Evolutionary conservation across 2,797 vertebrate species (phyloP).

Genomic region (Craterocephalus amniculus): DNA sequence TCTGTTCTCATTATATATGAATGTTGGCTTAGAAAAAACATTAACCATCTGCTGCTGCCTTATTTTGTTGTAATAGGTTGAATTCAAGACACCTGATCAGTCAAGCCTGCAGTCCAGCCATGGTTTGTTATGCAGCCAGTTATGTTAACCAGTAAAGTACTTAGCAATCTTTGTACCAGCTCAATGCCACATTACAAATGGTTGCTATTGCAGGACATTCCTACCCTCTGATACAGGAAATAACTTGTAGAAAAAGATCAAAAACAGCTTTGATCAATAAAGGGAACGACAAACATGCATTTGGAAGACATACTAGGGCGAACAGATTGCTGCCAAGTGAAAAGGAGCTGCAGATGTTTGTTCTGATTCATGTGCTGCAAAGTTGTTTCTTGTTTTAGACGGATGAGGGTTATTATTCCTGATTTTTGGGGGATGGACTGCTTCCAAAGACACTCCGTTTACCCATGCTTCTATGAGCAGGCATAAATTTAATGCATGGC

Average conservation of each 20-base stretch:
- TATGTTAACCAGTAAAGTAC: constrained; percentile 35
- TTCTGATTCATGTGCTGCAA: constrained; percentile 53
- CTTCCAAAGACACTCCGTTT: constrained; percentile 37
- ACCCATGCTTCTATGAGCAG: constrained; percentile 17
- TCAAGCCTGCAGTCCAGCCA: constrained; percentile 46
- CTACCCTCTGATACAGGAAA: constrained; percentile 47
- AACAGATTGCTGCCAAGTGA: constrained; percentile 52
- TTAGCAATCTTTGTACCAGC: neutral
- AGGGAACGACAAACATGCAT: constrained; percentile 44
- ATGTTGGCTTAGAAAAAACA: constrained; percentile 32
- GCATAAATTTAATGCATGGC: constrained; percentile 8
- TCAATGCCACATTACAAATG: constrained; percentile 44
- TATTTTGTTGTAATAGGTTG: constrained; percentile 28
- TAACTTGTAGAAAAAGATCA: constrained; percentile 11
- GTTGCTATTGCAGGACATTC: constrained; percentile 55
- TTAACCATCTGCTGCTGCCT: constrained; percentile 33
- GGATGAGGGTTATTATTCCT: constrained; percentile 48
- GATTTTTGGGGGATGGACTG: constrained; percentile 33
- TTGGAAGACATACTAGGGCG: constrained; percentile 9
- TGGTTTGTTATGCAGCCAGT: constrained; percentile 36
- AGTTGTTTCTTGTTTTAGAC: constrained; percentile 50
- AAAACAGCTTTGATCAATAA: constrained; percentile 52
- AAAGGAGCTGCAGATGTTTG: constrained; percentile 56
- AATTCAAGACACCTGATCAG: constrained; percentile 47
- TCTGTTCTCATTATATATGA: neutral